These are phyloP conservation scores for Anguilla marmorata DNA, from an alignment of 2,797 vertebrate genomes.

Conservation along the genomic window DNA sequence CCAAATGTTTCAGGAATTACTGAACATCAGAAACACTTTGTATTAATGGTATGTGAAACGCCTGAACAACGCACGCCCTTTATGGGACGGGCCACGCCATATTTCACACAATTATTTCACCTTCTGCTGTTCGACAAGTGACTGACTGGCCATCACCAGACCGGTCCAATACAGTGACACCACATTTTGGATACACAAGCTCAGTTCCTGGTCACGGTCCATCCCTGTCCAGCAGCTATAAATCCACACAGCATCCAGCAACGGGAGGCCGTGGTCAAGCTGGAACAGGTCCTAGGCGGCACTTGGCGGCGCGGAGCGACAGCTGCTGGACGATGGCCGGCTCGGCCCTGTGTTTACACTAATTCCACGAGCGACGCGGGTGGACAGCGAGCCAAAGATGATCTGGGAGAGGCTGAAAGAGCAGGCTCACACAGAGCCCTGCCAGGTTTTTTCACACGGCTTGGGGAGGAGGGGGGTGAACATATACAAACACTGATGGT, in stretches of 20 bases:
- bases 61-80: not conserved
- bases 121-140: not conserved
- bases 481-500: not conserved
- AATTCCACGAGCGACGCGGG: not conserved
- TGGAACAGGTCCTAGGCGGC: not conserved
- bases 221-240: not conserved
- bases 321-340: not conserved
- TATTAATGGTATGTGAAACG: not conserved
- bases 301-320: not conserved
- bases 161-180: not conserved
- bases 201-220: not conserved
- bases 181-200: not conserved
- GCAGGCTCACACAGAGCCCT: conserved; percentile 8
- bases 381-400: conserved; percentile 8
- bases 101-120: not conserved
- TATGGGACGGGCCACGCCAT: not conserved
- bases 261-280: not conserved
- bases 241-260: not conserved
- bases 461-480: not conserved
- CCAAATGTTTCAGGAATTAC: not conserved
- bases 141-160: not conserved
- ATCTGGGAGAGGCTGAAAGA: conserved; percentile 9
- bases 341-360: not conserved
- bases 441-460: not conserved
- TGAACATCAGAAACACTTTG: not conserved